phyloP scores from a whole-genome alignment of 2,888 invertebrate genomes.

The Bimastos eiseni region DNA sequence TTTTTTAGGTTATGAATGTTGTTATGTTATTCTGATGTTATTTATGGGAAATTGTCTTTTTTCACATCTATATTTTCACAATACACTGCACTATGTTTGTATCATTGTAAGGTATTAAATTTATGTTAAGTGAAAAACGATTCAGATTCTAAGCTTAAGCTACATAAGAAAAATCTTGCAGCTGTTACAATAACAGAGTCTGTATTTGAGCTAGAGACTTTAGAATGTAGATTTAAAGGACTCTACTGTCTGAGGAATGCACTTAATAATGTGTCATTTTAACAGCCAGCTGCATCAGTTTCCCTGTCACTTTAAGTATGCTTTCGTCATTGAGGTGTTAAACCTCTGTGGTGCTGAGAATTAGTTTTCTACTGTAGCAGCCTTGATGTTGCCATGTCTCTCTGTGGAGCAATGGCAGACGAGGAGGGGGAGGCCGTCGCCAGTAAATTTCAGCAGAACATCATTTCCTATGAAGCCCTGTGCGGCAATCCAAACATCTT shows the following conservation, averaged over 20 bases:
- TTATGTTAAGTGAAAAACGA: neutral
- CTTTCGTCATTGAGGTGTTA: too few relatives aligned
- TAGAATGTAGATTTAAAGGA: neutral
- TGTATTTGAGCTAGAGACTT: neutral
- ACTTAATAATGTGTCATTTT: neutral
- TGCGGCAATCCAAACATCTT: conserved; percentile 73
- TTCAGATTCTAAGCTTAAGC: neutral
- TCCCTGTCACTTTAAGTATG: too few relatives aligned
- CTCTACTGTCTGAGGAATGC: neutral
- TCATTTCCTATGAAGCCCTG: conserved; percentile 70
- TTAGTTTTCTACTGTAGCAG: conserved; percentile 3
- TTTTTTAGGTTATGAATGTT: too few relatives aligned
- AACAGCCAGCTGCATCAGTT: too few relatives aligned
- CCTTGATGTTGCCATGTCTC: conserved; percentile 68
- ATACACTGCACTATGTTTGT: neutral
- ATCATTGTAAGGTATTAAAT: neutral
- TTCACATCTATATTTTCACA: too few relatives aligned
- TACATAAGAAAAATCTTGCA: neutral
- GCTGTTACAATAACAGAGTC: neutral
- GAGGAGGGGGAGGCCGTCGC: conserved; percentile 64
- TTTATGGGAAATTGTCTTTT: too few relatives aligned
- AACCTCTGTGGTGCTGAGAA: neutral
- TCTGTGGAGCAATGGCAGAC: conserved; percentile 72
- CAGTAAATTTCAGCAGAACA: conserved; percentile 70
- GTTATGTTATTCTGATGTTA: neutral